Conservation (phyloP, 2,888 invertebrate genomes). For the Ichneumon xanthorius region DNA sequence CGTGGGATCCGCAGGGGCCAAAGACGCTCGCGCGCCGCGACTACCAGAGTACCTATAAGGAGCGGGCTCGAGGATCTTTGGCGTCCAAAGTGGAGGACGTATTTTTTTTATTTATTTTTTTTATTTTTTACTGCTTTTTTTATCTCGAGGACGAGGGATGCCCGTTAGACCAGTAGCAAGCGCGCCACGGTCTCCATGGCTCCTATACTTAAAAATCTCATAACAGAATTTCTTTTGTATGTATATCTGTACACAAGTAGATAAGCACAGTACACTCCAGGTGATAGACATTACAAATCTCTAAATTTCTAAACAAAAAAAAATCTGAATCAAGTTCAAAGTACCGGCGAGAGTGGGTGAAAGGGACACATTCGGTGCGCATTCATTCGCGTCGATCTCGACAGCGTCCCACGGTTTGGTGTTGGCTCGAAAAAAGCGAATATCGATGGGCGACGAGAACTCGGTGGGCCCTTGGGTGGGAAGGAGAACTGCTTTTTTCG, state of each 20-base stretch:
- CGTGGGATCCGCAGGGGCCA: conserved; percentile 66
- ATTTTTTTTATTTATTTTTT: background rate
- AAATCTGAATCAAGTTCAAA: background rate
- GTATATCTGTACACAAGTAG: conserved; percentile 8
- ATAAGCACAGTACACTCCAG: background rate
- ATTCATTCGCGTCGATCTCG: conserved; percentile 61
- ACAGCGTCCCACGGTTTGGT: conserved; percentile 76
- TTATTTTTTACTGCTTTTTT: conserved; percentile 34
- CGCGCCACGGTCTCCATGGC: background rate
- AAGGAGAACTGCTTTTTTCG: conserved; percentile 66
- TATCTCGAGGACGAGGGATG: conserved; percentile 45
- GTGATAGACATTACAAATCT: background rate
- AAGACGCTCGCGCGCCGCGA: conserved; percentile 47
- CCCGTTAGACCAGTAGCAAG: conserved; percentile 59
- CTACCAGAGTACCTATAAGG: conserved; percentile 71
- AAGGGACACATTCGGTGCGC: conserved; percentile 76
- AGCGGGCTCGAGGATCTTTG: conserved; percentile 64
- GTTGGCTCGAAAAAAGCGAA: conserved; percentile 72
- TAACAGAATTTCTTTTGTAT: background rate
- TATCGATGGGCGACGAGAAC: conserved; percentile 70
- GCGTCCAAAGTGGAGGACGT: conserved; percentile 59
- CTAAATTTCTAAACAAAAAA: background rate
- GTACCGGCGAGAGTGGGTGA: conserved; percentile 57
- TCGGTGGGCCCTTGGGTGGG: conserved; percentile 36
- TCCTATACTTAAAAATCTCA: conserved; percentile 7